phyloP scores from a whole-genome alignment of 2,113 vertebrate species.

The Paracyprichromis sp. region DNA sequence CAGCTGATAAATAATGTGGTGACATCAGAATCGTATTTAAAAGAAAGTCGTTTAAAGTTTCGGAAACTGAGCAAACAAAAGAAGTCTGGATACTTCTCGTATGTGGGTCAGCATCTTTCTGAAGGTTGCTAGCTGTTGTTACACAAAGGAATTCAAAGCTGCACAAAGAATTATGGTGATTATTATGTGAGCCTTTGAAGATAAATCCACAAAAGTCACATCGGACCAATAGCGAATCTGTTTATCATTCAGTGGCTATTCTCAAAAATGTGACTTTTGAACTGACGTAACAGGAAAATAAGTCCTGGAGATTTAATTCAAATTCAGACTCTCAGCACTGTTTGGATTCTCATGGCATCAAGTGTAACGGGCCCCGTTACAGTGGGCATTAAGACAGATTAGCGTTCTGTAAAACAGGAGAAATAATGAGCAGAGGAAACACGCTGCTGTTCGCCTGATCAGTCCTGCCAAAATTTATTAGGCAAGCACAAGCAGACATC shows the following conservation, averaged over 20 bases:
- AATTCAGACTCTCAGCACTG: neutral
- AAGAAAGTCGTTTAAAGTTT: neutral
- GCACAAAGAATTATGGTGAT: neutral
- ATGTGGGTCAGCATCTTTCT: neutral
- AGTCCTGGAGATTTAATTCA: fast-evolving
- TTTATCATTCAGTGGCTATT: neutral
- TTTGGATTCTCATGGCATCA: neutral
- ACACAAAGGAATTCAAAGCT: neutral
- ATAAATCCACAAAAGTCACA: neutral
- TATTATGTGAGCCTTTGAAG: neutral
- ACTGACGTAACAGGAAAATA: neutral
- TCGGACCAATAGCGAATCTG: neutral
- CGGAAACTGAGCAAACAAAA: neutral
- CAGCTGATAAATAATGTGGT: neutral
- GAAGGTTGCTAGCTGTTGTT: neutral
- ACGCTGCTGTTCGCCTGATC: neutral
- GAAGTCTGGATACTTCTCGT: neutral
- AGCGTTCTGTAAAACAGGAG: neutral
- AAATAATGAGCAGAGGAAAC: neutral
- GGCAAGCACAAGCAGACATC: neutral
- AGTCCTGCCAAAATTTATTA: neutral
- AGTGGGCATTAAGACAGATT: neutral
- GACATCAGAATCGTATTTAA: neutral
- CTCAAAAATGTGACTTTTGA: neutral
- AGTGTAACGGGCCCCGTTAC: neutral